Evolutionary conservation across 2,797 vertebrate genomes (phyloP), one percentile per base, ranked within the genome.

Genomic region (Pipistrellus nathusii): DNA sequence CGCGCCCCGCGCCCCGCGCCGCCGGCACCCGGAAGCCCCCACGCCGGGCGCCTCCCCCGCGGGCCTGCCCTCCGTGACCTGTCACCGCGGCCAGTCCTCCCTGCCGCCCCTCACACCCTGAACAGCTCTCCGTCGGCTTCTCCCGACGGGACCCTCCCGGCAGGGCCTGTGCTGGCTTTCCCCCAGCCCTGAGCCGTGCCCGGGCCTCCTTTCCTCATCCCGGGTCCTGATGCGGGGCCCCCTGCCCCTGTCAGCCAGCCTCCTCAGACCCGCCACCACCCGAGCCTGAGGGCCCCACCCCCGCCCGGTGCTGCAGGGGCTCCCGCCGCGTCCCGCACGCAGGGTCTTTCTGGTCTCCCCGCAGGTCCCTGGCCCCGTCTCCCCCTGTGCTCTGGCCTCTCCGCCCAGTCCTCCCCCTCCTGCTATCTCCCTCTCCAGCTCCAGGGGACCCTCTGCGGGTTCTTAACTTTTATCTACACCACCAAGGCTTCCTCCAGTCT

Each of bases 21-120:
- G 62, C 66, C 8, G 62, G 64, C 20, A 95, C 88, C 91, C 85
- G 82, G 91, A 95, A 93, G 64, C 91, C 91, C 85, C 87, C 14
- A 1, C 10, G 59, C 66, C 44, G 44, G 66, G 66, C 25, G 27
- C 21, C 44, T 35, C 64, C 23, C 73, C 55, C 85, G 53, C 48
- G 86, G 84, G 30, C 55, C 75, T 59, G 27, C 55, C 35, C 83
- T 44, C 57, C 18, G 18, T 8, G 66, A 84, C 85, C 75, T 76
- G 80, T n/a, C 57, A 11, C 93, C 48, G 27, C 53, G 46, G 44
- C 15, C 77, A n/a, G 81, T 51, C 23, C 53, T 89, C 66, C n/a
- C 48, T 55, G 57, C 48, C 41, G 18, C 5, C 57, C 83, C 53
- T 69, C 73, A 44, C 87, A 80, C 66, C 73, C 77, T 17, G 87